phyloP scores from a whole-genome alignment of 2,888 invertebrate genomes.

The Liposcelis brunnea region DNA sequence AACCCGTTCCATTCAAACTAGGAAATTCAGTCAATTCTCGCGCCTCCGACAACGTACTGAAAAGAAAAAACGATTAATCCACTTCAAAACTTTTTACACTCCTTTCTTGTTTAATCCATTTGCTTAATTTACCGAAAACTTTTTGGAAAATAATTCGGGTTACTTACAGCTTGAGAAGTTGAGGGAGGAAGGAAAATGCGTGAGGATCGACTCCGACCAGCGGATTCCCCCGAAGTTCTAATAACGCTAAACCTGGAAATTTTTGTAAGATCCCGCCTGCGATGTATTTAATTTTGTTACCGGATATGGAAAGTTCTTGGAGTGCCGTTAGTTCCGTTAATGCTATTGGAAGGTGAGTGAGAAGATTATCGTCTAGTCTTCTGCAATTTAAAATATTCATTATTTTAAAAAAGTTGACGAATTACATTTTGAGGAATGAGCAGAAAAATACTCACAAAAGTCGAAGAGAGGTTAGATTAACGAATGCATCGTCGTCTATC shows the following conservation, averaged over 20 bases:
- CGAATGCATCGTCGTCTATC: conserved; percentile 64
- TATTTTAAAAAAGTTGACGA: conserved; percentile 8
- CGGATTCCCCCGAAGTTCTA: conserved; percentile 75
- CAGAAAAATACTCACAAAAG: conserved; percentile 58
- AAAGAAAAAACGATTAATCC: conserved; percentile 14
- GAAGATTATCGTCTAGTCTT: conserved; percentile 57
- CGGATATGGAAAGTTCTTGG: conserved; percentile 70
- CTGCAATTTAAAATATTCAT: conserved; percentile 32
- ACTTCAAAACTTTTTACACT: too few relatives aligned
- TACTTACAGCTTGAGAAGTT: conserved; percentile 64
- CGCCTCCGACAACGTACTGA: conserved; percentile 73
- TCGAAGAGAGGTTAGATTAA: conserved; percentile 56
- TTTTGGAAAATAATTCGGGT: conserved; percentile 16
- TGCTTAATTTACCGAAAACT: too few relatives aligned
- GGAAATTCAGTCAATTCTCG: conserved; percentile 65
- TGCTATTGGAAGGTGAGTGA: conserved; percentile 58
- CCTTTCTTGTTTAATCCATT: too few relatives aligned
- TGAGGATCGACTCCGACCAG: conserved; percentile 47
- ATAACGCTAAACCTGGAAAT: conserved; percentile 46
- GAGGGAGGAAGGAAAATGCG: conserved; percentile 59
- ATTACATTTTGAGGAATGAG: conserved; percentile 11
- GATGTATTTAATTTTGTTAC: conserved; percentile 64
- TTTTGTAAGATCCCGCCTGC: conserved; percentile 50
- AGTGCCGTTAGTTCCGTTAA: conserved; percentile 54
- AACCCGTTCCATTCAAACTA: conserved; percentile 58